Conservation (phyloP, 2,888 invertebrate genomes). For the Plagiodera versicolora region DNA sequence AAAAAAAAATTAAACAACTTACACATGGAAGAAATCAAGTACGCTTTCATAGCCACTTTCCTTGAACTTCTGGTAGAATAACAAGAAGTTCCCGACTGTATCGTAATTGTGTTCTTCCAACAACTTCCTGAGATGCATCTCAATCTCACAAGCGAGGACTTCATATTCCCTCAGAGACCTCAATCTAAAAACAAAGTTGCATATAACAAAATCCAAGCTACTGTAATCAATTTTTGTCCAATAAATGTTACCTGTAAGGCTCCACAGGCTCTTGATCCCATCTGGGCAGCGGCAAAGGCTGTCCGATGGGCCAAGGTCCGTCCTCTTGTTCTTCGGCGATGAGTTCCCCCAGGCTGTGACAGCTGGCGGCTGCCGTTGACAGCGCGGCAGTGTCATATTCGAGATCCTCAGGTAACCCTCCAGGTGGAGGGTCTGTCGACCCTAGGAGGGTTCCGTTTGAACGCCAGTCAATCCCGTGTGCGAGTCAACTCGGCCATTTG, state of each 20-base stretch:
- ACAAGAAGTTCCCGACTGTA: constrained; percentile 82
- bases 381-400: constrained; percentile 16
- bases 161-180: constrained; percentile 69
- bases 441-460: constrained; percentile 52
- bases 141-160: constrained; percentile 76
- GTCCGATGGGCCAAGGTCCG: constrained; percentile 67
- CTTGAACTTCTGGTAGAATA: constrained; percentile 66
- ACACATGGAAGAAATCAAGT: constrained; percentile 70
- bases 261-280: constrained; percentile 62
- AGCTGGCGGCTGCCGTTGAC: constrained; percentile 17
- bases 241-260: constrained; percentile 51
- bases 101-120: constrained; percentile 87
- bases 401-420: constrained; percentile 31
- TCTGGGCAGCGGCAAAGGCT: constrained; percentile 75
- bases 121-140: constrained; percentile 76
- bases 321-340: constrained; percentile 53
- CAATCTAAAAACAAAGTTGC: constrained; percentile 42
- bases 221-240: no score
- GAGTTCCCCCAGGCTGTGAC: constrained; percentile 36
- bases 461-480: constrained; percentile 61
- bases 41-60: constrained; percentile 66
- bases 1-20: no score
- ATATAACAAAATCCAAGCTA: no score
- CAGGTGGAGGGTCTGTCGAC: constrained; percentile 34
- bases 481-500: constrained; percentile 98